A percentile compares a stretch with the other conserved stretches of the same genome.
phyloP scores from a whole-genome alignment of 1,140 invertebrate species.

The Papilio polyxenes region DNA sequence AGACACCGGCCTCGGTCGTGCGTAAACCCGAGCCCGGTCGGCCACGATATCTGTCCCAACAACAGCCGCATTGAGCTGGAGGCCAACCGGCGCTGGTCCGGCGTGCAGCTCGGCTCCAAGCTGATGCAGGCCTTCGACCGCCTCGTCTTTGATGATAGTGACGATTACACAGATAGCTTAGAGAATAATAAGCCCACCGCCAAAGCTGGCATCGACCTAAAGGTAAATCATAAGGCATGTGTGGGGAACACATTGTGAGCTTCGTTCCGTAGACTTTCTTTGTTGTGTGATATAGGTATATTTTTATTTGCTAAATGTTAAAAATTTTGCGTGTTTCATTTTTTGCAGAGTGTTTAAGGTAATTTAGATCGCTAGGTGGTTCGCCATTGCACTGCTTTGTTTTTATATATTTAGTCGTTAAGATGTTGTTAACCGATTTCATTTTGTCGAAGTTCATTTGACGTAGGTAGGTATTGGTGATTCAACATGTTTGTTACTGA shows the following conservation, averaged over 20 bases:
- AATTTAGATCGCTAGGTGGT: slow-evolving; percentile 22
- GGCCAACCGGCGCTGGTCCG: slow-evolving; percentile 87
- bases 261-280: slow-evolving; percentile 57
- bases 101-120: slow-evolving; percentile 85
- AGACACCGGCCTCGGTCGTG: slow-evolving; percentile 86
- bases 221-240: slow-evolving; percentile 69
- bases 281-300: slow-evolving; percentile 46
- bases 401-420: background rate
- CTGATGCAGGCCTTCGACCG: slow-evolving; percentile 87
- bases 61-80: slow-evolving; percentile 82
- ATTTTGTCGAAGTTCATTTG: background rate
- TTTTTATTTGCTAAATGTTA: slow-evolving; percentile 50
- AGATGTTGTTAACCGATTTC: background rate
- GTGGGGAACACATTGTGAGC: slow-evolving; percentile 57
- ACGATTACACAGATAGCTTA: slow-evolving; percentile 88
- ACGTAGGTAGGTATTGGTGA: slow-evolving; percentile 5
- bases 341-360: slow-evolving; percentile 41
- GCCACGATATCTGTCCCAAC: slow-evolving; percentile 75
- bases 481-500: slow-evolving; percentile 22
- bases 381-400: slow-evolving; percentile 10
- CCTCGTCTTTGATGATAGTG: slow-evolving; percentile 84
- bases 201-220: slow-evolving; percentile 67
- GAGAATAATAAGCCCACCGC: slow-evolving; percentile 81
- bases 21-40: slow-evolving; percentile 80
- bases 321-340: slow-evolving; percentile 46